These are phyloP conservation scores for Yponomeuta evonymella DNA, from an alignment of 2,888 invertebrate species.

Conservation along the genomic window DNA sequence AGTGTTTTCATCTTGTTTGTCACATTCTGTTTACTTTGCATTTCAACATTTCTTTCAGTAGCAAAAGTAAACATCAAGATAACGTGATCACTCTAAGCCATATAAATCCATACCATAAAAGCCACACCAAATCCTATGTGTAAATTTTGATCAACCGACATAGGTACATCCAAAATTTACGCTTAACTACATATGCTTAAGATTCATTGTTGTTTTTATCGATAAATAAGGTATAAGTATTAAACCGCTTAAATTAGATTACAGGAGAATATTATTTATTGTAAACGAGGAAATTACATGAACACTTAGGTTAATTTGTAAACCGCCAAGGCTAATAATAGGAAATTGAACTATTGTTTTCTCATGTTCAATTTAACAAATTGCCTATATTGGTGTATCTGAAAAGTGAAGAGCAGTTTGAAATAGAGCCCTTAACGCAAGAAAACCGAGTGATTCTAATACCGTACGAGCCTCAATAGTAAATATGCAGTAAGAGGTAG, in stretches of 20 bases:
- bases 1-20: background rate
- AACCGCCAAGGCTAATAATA: too few relatives aligned
- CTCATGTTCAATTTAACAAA: constrained; percentile 16
- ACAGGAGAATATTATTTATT: too few relatives aligned
- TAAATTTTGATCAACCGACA: too few relatives aligned
- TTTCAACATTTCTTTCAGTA: background rate
- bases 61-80: too few relatives aligned
- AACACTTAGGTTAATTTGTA: background rate
- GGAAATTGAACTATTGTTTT: background rate
- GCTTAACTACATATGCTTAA: too few relatives aligned
- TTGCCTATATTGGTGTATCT: background rate
- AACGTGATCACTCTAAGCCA: too few relatives aligned
- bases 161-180: too few relatives aligned
- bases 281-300: background rate
- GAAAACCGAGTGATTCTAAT: background rate
- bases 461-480: background rate
- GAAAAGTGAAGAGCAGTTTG: background rate
- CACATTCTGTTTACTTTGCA: background rate
- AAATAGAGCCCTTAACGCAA: background rate
- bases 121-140: too few relatives aligned
- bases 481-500: constrained; percentile 13
- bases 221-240: too few relatives aligned
- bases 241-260: too few relatives aligned
- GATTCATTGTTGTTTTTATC: too few relatives aligned
- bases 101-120: too few relatives aligned